Conservation (phyloP, 2,113 vertebrate genomes). For the Phoenicopterus ruber region DNA sequence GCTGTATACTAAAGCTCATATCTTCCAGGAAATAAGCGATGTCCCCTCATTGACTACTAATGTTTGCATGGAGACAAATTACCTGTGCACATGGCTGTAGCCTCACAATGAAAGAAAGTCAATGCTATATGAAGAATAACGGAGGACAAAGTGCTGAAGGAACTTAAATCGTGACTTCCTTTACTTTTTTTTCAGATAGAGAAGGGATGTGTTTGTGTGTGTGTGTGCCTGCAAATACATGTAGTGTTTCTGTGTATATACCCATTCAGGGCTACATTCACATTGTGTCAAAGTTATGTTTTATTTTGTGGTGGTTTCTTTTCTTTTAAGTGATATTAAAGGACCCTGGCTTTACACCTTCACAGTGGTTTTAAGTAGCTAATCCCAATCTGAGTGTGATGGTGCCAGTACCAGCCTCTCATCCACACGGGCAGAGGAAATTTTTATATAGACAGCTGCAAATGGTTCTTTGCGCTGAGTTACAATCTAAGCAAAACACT, state of each 20-base stretch:
- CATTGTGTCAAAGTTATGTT: not conserved
- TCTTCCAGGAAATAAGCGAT: not conserved
- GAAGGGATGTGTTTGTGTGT: not conserved
- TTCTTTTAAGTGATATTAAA: not conserved
- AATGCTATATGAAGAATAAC: not conserved
- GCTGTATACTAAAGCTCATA: not conserved
- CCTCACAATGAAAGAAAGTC: not conserved
- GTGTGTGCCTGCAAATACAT: not conserved
- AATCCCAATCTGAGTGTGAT: not conserved
- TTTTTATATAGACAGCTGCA: not conserved
- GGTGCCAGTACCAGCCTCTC: not conserved
- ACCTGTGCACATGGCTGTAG: not conserved
- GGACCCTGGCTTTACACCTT: not conserved
- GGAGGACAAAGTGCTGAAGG: not conserved
- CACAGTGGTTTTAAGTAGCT: not conserved
- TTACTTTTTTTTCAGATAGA: not conserved
- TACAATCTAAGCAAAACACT: conserved; percentile 26
- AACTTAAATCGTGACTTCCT: not conserved
- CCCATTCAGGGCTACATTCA: not conserved
- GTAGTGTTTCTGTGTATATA: not conserved
- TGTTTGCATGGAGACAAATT: not conserved
- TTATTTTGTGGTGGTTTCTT: not conserved
- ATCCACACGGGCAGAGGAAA: not conserved
- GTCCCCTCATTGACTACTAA: not conserved
- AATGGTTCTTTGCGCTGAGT: not conserved